A percentile compares a stretch with the other conserved stretches of the same genome.
Evolutionary conservation across 2,888 invertebrate species (phyloP).

Genomic region (Drosophila fungiperda): DNA sequence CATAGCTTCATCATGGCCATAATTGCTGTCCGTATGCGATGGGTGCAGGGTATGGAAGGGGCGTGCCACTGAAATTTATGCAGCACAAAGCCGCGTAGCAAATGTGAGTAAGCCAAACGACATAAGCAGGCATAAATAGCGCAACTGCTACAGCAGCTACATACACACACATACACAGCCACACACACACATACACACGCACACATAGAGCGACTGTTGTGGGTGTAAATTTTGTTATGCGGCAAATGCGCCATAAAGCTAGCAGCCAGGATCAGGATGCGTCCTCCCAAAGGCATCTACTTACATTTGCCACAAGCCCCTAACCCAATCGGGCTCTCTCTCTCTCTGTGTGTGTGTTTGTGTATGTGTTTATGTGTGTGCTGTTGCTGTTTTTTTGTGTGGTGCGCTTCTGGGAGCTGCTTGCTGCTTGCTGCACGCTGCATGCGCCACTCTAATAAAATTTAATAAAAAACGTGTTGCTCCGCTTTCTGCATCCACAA

Average conservation of each 20-base stretch:
- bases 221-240: conserved; percentile 78
- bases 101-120: conserved; percentile 79
- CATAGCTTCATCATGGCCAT: not conserved
- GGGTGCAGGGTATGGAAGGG: conserved; percentile 13
- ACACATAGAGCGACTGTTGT: conserved; percentile 21
- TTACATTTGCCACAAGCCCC: conserved; percentile 20
- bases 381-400: conserved; percentile 35
- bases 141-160: conserved; percentile 23
- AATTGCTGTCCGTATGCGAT: too few relatives aligned
- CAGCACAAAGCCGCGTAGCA: conserved; percentile 76
- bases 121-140: conserved; percentile 78
- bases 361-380: not conserved
- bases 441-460: conserved; percentile 79
- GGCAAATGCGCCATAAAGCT: conserved; percentile 78
- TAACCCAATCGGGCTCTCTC: not conserved
- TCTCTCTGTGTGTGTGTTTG: not conserved
- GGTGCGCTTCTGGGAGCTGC: conserved; percentile 47
- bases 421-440: conserved; percentile 24
- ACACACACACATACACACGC: not conserved
- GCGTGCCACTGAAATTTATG: conserved; percentile 68
- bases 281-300: conserved; percentile 43
- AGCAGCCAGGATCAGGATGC: conserved; percentile 52
- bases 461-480: conserved; percentile 80
- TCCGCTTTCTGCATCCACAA: conserved; percentile 71
- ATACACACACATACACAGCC: conserved; percentile 12